Base-by-base conservation (phyloP, 2,797 vertebrate genomes). In the Pangasius mekongensis region DNA sequence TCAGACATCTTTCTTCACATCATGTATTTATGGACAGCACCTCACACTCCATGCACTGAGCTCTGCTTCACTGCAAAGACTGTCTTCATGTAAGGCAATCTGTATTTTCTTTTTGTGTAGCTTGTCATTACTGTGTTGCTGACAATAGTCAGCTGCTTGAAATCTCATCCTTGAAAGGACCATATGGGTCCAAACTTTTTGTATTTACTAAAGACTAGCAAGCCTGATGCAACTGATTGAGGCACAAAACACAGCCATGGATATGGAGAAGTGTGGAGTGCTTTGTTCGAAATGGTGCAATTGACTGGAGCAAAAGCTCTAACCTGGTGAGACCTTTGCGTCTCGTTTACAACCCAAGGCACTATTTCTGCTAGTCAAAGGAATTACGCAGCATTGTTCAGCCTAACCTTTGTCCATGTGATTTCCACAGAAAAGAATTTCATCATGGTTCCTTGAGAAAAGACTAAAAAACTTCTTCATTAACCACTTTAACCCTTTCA, bases 11-110 rank as follows among this genome's bases (percentile, higher is more conserved):
- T 80, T 60, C 76, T 88, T 67, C 54, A 86, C 84, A 76, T 88
- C 71, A 30, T 84, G 87, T 78, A 84, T 84, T 84, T 67, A 88
- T 84, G 30, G 87, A 88, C 87, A 43, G 58, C 81, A 76, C 43
- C 81, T 64, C 33, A 67, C 81, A 76, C 82, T 39, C 71, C 52
- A 52, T 36, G 66, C 24, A 10, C 71, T 8, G 58, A 54, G 78
- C 54, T 58, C 33, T 60, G 52, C 43, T 52, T 83, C 56, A 76
- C 13, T n/a, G 56, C 9, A 22, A 67, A 62, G 8, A 49, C 71
- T 22, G 73, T 22, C 36, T 84, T 54, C 16, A 14, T 76, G 69
- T 64, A 69, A 39, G 39, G 27, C 36, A 4, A 43, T 33, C 86
- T 60, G 36, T 73, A 36, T 20, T 66, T 78, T 60, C 49, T 49